A percentile compares a stretch with the other conserved stretches of the same genome.
Conservation (phyloP, 2,888 invertebrate genomes). For the Pheosia gnoma region DNA sequence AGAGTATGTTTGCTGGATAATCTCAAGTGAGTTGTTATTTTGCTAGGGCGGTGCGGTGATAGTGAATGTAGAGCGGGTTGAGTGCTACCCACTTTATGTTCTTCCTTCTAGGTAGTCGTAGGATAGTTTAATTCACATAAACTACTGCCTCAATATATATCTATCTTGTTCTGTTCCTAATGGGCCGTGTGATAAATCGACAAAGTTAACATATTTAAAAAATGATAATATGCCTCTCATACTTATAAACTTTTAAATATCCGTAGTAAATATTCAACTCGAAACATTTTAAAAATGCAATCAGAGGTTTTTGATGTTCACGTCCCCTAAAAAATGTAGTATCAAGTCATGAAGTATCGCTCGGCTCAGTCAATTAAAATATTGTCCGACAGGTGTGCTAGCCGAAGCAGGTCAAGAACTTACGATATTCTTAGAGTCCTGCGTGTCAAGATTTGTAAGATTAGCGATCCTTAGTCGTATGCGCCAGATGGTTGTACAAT, state of each 20-base stretch:
- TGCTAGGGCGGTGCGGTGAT: constrained; percentile 11
- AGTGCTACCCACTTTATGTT: constrained; percentile 50
- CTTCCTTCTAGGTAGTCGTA: constrained; percentile 23
- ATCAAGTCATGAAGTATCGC: neutral
- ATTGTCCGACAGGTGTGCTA: neutral
- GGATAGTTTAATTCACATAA: too few species aligned
- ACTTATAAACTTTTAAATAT: too few species aligned
- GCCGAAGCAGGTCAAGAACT: constrained; percentile 33
- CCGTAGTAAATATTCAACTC: too few species aligned
- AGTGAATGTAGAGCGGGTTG: constrained; percentile 56
- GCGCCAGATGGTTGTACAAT: constrained; percentile 43
- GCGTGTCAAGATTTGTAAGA: constrained; percentile 15
- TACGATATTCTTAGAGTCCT: neutral
- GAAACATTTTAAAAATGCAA: too few species aligned
- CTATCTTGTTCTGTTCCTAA: too few species aligned
- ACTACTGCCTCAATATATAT: too few species aligned
- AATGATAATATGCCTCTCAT: too few species aligned
- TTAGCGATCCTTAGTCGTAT: constrained; percentile 28
- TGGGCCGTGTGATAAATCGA: too few species aligned
- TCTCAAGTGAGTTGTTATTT: constrained; percentile 25
- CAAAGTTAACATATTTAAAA: too few species aligned
- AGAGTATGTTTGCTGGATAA: constrained; percentile 23
- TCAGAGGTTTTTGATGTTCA: too few species aligned
- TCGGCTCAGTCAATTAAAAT: constrained; percentile 2
- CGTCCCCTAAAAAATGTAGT: too few species aligned